Conservation (phyloP, 2,113 vertebrate genomes). For the Lanius collurio region DNA sequence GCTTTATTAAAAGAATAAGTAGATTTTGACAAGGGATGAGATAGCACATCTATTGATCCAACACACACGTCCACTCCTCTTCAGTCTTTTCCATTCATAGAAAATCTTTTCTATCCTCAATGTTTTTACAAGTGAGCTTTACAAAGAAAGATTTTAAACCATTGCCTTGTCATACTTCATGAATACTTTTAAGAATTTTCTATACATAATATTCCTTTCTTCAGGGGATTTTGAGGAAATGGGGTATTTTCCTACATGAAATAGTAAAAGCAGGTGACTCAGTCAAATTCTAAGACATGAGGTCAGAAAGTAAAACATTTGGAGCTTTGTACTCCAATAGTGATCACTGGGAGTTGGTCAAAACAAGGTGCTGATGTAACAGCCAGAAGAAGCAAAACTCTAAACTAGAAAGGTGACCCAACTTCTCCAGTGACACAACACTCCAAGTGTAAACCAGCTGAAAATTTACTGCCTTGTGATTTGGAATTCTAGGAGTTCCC, state of each 20-base stretch:
- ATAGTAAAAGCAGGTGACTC: neutral
- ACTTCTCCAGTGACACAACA: neutral
- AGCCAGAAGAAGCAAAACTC: neutral
- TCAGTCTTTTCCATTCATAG: neutral
- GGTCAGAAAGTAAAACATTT: neutral
- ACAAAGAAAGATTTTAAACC: neutral
- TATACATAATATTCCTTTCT: neutral
- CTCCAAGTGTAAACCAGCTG: neutral
- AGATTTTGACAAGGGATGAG: neutral
- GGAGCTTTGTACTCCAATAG: neutral
- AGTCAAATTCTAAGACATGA: neutral
- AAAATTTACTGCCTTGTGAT: neutral
- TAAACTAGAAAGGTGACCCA: neutral
- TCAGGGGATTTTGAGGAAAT: neutral
- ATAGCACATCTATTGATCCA: neutral
- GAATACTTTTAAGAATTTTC: neutral
- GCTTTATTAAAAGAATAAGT: neutral
- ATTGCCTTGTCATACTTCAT: neutral
- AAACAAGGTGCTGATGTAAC: neutral
- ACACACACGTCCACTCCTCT: neutral
- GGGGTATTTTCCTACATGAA: rapidly evolving
- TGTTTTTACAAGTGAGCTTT: neutral
- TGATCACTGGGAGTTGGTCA: neutral
- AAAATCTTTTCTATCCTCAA: neutral
- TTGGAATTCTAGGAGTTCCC: neutral